Evolutionary conservation across 2,113 vertebrate species (phyloP).

Genomic region (Amia ocellicauda): DNA sequence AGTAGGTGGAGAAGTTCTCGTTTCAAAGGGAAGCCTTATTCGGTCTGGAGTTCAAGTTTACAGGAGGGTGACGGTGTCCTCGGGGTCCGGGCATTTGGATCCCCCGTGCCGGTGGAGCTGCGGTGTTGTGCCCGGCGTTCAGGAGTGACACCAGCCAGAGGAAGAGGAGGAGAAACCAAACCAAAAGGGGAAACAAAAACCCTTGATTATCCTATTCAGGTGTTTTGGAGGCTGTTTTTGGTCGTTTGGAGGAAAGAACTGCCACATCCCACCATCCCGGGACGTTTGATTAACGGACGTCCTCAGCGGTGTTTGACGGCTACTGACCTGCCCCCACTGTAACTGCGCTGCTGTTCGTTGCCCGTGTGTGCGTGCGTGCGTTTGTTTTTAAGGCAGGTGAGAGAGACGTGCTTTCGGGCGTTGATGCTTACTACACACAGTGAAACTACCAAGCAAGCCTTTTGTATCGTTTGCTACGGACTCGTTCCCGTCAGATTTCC

Average conservation of each 20-base stretch:
- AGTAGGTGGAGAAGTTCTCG: neutral
- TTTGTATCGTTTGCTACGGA: conserved; percentile 14
- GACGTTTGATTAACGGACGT: too few species aligned
- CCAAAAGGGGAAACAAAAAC: too few species aligned
- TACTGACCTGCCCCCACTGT: conserved; percentile 17
- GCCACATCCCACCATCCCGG: too few species aligned
- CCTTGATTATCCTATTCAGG: too few species aligned
- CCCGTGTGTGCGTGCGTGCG: too few species aligned
- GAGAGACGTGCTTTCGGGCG: neutral
- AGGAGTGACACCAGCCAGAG: too few species aligned
- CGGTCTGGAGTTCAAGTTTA: conserved; percentile 25
- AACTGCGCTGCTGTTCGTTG: conserved; percentile 11
- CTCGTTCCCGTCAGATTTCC: conserved; percentile 4
- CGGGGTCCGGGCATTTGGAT: neutral
- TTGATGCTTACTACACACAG: neutral
- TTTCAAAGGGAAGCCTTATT: conserved; percentile 22
- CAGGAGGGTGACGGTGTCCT: too few species aligned
- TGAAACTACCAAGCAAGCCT: neutral
- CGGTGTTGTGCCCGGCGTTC: neutral
- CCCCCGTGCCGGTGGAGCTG: neutral
- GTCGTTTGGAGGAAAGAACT: too few species aligned
- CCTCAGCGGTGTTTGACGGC: too few species aligned
- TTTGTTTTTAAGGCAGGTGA: conserved; percentile 14
- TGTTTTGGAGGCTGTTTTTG: too few species aligned
- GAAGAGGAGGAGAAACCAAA: neutral